Base-by-base conservation (phyloP, 2,797 vertebrate genomes). In the Danio tinwini region DNA sequence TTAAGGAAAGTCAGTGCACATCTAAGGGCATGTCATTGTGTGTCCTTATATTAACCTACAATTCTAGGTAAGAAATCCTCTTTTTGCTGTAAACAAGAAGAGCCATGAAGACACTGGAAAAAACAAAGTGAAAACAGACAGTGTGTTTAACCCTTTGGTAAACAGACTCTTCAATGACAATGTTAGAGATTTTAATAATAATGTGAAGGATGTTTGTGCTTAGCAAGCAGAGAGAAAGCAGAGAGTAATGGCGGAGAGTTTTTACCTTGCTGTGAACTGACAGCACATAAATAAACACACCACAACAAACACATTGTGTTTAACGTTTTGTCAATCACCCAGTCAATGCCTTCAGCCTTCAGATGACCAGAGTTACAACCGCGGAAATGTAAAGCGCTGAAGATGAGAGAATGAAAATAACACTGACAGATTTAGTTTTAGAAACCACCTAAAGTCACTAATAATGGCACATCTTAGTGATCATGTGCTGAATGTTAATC, bases 41-140 rank as follows among this genome's bases (percentile, higher is more conserved):
- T 16, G 4, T 78, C 47, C 37, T 78, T 63, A 21, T 39, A 17
- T n/a, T 55, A 65, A 63, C 14, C 44, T 52, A 40, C 49, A 70
- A 70, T 59, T 78, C 45, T 10, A 42, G 37, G 49, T 21, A 52
- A 53, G 13, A 17, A 29, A 29, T 12, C 5, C 2, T 70, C 17
- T 52, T 70, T 52, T 8, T 29, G 0, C 45, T 47, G 14, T 47
- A 47, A 6, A 67, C 14, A 63, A 44, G 44, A 45, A 47, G 63
- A 49, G 11, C 45, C 68, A 74, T 64, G 76, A 37, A 81, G 62
- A 81, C 44, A 45, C 61, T 68, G 72, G 91, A 12, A 82, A 88
- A 88, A 90, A 90, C 78, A 91, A 91, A 90, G 88, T 92, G 92
- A 92, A 93, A 92, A 92, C 84, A 93, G 93, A 94, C 92, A 82